These are phyloP conservation scores for Siniperca obscura DNA, from an alignment of 2,797 vertebrate species.

Conservation along the genomic window DNA sequence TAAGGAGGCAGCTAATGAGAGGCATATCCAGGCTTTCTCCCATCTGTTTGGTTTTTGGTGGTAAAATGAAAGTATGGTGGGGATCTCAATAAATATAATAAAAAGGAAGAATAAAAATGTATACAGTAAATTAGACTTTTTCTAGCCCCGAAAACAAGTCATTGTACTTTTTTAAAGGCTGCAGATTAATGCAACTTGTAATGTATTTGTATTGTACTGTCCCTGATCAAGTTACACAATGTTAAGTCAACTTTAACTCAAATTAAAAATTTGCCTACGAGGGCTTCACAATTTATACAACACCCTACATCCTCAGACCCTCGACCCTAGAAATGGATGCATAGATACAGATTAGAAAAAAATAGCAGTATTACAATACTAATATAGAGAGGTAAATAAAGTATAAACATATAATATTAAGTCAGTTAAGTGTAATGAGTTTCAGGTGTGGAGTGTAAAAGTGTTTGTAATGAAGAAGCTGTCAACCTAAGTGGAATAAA, in stretches of 20 bases:
- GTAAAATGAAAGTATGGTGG: conserved; percentile 11
- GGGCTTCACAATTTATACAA: neutral
- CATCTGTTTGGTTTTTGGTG: conserved; percentile 2
- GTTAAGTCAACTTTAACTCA: neutral
- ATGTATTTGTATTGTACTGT: neutral
- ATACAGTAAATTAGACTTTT: neutral
- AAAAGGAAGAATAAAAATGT: neutral
- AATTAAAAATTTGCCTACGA: neutral
- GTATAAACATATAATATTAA: neutral
- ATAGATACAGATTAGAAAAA: neutral
- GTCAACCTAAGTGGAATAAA: neutral
- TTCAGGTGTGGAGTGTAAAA: neutral
- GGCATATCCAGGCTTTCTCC: conserved; percentile 3
- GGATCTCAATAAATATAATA: conserved; percentile 3
- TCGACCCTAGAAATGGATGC: neutral
- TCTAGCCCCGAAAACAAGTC: neutral
- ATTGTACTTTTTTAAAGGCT: neutral
- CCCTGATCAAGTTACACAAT: neutral
- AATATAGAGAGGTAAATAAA: neutral
- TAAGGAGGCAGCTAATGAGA: conserved; percentile 29
- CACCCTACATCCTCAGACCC: neutral
- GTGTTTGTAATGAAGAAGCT: neutral
- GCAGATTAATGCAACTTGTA: neutral
- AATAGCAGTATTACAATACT: neutral
- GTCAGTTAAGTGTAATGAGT: neutral